A percentile compares a stretch with the other conserved stretches of the same genome.
phyloP scores from a whole-genome alignment of 2,888 invertebrate species.

The Hydropsyche betteni region DNA sequence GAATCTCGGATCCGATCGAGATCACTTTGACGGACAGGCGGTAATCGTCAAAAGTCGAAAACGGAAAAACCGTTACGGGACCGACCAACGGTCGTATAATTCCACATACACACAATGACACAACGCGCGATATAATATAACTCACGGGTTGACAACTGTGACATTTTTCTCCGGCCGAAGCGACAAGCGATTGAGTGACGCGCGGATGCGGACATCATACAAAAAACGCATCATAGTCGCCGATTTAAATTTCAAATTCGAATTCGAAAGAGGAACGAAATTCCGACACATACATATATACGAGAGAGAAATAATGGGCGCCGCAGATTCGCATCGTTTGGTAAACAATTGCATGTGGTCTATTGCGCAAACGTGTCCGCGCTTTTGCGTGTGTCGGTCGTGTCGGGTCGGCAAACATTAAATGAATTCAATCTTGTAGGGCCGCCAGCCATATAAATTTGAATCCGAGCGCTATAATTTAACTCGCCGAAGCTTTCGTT shows the following conservation, averaged over 20 bases:
- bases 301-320: not conserved
- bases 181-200: conserved; percentile 45
- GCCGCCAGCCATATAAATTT: conserved; percentile 35
- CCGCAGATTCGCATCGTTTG: not conserved
- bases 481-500: conserved; percentile 26
- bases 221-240: too few species aligned
- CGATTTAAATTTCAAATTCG: too few species aligned
- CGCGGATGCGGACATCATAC: conserved; percentile 3
- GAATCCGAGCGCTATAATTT: conserved; percentile 33
- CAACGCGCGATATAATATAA: too few species aligned
- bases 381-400: too few species aligned
- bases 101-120: not conserved
- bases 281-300: too few species aligned
- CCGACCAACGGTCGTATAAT: conserved; percentile 14
- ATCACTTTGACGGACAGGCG: conserved; percentile 32
- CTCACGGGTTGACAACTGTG: conserved; percentile 33
- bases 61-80: conserved; percentile 39
- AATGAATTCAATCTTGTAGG: conserved; percentile 36
- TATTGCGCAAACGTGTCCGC: conserved; percentile 27
- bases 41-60: conserved; percentile 22
- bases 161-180: conserved; percentile 44
- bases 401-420: conserved; percentile 37
- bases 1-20: conserved; percentile 19
- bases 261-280: too few species aligned
- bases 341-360: conserved; percentile 30